Percentiles rank a stretch among this genome's conserved stretches.
These are phyloP conservation scores for Cotesia chilonis DNA, from an alignment of 1,140 invertebrate species.

Conservation along the genomic window DNA sequence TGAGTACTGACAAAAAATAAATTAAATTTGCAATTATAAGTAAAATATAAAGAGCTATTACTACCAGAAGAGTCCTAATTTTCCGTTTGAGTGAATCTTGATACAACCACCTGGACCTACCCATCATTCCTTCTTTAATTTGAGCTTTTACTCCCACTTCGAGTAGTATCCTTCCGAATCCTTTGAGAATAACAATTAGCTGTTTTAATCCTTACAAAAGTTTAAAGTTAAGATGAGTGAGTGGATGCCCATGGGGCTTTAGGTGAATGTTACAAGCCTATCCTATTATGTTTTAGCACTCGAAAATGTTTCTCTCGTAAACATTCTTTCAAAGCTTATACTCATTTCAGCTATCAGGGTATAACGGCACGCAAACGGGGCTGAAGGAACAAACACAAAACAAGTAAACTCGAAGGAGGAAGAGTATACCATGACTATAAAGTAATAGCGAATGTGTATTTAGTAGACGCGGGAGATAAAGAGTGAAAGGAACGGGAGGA, in stretches of 20 bases:
- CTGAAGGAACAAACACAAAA: no score
- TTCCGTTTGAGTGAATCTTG: slow-evolving; percentile 45
- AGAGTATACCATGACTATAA: background rate
- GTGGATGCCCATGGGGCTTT: slow-evolving; percentile 7
- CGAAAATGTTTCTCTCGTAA: slow-evolving; percentile 43
- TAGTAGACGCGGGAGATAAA: slow-evolving; percentile 9
- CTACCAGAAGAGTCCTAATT: slow-evolving; percentile 52
- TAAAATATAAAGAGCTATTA: slow-evolving; percentile 19
- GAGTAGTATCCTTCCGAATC: slow-evolving; percentile 36
- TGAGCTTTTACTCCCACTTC: slow-evolving; percentile 21
- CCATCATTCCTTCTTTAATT: slow-evolving; percentile 12
- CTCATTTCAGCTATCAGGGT: background rate
- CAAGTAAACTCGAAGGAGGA: background rate
- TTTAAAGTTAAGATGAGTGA: slow-evolving; percentile 8
- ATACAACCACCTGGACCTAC: slow-evolving; percentile 17
- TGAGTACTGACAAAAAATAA: slow-evolving; percentile 1
- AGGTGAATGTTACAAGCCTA: slow-evolving; percentile 27
- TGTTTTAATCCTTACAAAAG: slow-evolving; percentile 52
- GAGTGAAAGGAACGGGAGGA: background rate
- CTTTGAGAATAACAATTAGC: slow-evolving; percentile 58
- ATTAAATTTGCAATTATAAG: background rate
- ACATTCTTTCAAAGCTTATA: slow-evolving; percentile 48
- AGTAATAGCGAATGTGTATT: background rate
- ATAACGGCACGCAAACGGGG: background rate
- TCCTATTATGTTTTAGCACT: slow-evolving; percentile 52